phyloP scores from a whole-genome alignment of 2,113 vertebrate genomes.

The Hemiprocne comata region DNA sequence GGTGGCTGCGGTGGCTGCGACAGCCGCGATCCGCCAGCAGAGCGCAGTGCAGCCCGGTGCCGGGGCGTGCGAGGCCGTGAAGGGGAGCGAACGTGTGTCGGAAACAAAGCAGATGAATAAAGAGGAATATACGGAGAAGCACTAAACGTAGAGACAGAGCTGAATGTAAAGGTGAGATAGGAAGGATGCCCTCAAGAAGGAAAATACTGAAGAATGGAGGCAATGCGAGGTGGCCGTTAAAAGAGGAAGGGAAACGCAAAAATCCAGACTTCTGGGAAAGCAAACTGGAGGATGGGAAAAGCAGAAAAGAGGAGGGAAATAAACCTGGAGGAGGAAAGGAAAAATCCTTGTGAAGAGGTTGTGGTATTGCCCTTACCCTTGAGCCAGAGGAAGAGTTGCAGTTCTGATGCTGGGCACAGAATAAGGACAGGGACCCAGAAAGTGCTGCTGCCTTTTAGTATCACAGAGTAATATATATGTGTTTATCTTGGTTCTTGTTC shows the following conservation, averaged over 20 bases:
- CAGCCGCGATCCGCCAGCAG: background rate
- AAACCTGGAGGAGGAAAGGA: background rate
- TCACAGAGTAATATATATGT: fast-evolving
- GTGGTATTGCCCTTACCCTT: background rate
- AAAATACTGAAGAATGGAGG: background rate
- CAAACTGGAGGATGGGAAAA: background rate
- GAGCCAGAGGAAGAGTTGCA: background rate
- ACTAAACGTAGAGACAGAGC: background rate
- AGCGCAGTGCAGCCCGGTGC: background rate
- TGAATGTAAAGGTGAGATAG: background rate
- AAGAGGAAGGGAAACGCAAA: background rate
- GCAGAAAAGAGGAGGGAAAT: background rate
- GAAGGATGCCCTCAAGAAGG: background rate
- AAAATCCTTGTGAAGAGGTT: background rate
- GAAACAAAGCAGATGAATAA: background rate
- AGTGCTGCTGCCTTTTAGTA: background rate
- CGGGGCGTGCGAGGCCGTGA: background rate
- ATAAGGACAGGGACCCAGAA: background rate
- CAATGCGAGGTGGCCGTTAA: background rate
- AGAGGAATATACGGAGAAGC: background rate
- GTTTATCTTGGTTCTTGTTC: background rate
- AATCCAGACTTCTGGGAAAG: background rate
- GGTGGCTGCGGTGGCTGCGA: background rate
- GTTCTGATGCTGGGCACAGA: background rate
- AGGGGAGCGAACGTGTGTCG: background rate